phyloP scores from a whole-genome alignment of 2,797 vertebrate genomes.

The Pseudochirops cupreus region DNA sequence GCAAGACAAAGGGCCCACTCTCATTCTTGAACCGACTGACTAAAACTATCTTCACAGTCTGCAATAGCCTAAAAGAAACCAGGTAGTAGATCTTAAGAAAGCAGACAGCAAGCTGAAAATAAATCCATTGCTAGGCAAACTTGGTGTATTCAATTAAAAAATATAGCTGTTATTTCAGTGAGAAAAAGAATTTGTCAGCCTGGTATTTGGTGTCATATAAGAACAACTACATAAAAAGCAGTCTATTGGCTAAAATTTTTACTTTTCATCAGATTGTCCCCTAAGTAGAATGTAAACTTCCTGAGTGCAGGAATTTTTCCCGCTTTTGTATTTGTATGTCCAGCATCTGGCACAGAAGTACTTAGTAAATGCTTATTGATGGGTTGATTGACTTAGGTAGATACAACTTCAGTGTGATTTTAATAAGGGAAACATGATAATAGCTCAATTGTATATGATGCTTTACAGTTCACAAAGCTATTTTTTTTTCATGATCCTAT shows the following conservation, averaged over 20 bases:
- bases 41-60: background rate
- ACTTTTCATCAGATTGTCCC: too few relatives aligned
- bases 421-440: background rate
- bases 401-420: background rate
- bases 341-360: rapidly evolving
- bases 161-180: background rate
- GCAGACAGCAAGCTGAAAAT: background rate
- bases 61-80: background rate
- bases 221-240: too few relatives aligned
- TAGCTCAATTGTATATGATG: background rate
- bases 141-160: background rate
- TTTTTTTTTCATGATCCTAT: background rate
- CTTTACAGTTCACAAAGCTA: background rate
- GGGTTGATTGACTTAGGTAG: background rate
- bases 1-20: background rate
- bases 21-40: background rate
- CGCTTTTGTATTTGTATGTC: background rate
- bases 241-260: background rate
- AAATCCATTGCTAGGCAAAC: background rate
- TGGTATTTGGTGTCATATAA: background rate
- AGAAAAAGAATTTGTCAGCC: background rate
- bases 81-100: background rate
- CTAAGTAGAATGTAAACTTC: background rate
- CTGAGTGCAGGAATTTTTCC: background rate
- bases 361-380: background rate